Evolutionary conservation across 2,797 vertebrate genomes (phyloP), one percentile per base, ranked within the genome.

Genomic region (Natrix natrix): DNA sequence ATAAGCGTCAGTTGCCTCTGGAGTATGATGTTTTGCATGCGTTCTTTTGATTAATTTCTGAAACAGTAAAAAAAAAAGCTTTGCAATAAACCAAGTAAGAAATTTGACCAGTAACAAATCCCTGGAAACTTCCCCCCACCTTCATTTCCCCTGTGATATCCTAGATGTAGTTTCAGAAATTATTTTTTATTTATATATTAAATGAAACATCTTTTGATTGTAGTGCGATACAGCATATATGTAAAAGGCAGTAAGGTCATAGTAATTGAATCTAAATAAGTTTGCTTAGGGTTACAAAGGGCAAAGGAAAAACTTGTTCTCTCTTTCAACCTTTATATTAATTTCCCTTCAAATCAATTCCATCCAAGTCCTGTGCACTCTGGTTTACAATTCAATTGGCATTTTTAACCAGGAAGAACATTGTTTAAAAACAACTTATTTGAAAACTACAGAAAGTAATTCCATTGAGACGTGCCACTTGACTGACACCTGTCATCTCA

Each of bases 401-500:
- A 97, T 98, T 98, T 98, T 98, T 98, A 97, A 97, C 97, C 95
- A 98, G 97, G 97, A 98, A 98, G 98, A 98, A 98, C 98, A 98
- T 96, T 98, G 98, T 98, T 99, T 99, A 98, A 99, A 99, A 99
- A 98, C 98, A 98, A 99, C 98, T 98, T 99, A 99, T 99, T 99
- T 99, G 99, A 99, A 99, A 99, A 98, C 98, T 98, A 99, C 98
- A 98, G 98, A 98, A 98, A 98, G 98, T 98, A 98, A 99, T 99
- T 99, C 98, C 98, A 96, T 97, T 91, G 99, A 99, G 99, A 99
- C 98, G 97, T 98, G 98, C 98, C 97, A 98, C 97, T 98, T 99
- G 99, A 99, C 98, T 99, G 99, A 99, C 99, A 99, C 98, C 99
- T 99, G 99, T 99, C 99, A 99, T 98, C 97, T 98, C 98, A 99